A percentile compares a stretch with the other conserved stretches of the same genome.
Conservation (phyloP, 2,797 vertebrate genomes). For the Intellagama lesueurii region DNA sequence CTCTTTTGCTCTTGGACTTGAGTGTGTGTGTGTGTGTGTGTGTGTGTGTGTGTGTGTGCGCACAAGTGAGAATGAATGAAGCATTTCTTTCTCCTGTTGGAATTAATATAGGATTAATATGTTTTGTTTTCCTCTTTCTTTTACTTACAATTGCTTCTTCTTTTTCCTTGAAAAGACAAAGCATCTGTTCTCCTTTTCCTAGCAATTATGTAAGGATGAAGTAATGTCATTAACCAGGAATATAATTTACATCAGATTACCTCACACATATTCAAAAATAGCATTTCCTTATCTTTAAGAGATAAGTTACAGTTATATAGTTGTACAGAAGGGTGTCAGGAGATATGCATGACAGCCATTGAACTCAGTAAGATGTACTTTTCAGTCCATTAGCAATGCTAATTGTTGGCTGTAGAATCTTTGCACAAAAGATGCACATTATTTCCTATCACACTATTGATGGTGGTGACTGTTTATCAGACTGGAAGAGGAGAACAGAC, state of each 20-base stretch:
- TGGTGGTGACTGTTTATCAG: background rate
- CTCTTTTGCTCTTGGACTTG: conserved; percentile 34
- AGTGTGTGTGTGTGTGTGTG: background rate
- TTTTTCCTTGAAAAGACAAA: conserved; percentile 41
- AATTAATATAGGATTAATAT: conserved; percentile 54
- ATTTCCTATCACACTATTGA: conserved; percentile 35
- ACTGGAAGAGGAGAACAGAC: conserved; percentile 63
- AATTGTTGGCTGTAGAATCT: background rate
- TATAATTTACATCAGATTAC: conserved; percentile 34
- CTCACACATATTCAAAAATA: conserved; percentile 14
- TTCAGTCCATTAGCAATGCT: background rate
- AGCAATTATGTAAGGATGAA: conserved; percentile 20
- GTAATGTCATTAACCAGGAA: conserved; percentile 33
- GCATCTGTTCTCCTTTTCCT: conserved; percentile 63
- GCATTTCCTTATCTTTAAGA: conserved; percentile 42
- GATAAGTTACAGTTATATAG: background rate
- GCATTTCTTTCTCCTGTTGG: conserved; percentile 59
- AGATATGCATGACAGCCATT: background rate
- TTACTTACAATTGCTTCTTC: conserved; percentile 48
- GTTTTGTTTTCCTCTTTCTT: conserved; percentile 44
- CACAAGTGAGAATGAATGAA: conserved; percentile 32
- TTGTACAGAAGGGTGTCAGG: background rate
- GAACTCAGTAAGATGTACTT: background rate
- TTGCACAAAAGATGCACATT: background rate
- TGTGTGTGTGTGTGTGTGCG: conserved; percentile 14